Conservation (phyloP, 2,888 invertebrate species). For the Ceriagrion tenellum region DNA sequence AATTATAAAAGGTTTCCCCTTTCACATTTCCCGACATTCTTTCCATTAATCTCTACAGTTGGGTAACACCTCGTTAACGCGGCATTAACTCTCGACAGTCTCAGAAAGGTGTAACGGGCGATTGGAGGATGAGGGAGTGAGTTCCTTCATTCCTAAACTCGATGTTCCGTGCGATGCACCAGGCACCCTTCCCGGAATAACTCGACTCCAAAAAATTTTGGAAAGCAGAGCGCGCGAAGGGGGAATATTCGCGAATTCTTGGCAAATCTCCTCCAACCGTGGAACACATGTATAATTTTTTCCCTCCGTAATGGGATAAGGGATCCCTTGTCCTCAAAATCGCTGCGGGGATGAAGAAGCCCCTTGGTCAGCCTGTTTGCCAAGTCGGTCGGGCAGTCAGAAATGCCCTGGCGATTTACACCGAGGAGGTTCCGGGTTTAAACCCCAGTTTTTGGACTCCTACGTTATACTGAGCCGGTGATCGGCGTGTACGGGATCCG, state of each 20-base stretch:
- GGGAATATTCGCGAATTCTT: neutral
- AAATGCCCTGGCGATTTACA: too few relatives aligned
- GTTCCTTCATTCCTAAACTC: neutral
- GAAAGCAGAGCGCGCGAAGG: neutral
- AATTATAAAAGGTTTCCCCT: too few relatives aligned
- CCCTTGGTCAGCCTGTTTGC: neutral
- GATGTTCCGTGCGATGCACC: neutral
- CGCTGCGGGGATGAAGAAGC: neutral
- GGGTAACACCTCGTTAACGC: neutral
- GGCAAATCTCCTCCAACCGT: neutral
- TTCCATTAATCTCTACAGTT: neutral
- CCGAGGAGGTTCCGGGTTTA: neutral
- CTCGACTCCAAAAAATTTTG: neutral
- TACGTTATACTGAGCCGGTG: neutral
- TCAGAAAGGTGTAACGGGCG: neutral
- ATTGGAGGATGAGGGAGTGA: too few relatives aligned
- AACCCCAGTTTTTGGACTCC: neutral
- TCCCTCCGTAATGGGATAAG: neutral
- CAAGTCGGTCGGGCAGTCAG: too few relatives aligned
- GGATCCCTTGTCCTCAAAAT: neutral
- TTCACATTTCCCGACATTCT: neutral
- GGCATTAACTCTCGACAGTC: neutral
- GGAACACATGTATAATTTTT: neutral
- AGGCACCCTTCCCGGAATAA: neutral
- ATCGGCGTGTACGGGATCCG: conserved; percentile 11